Base-by-base conservation (phyloP, 2,888 invertebrate species). In the Geotrupes spiniger region DNA sequence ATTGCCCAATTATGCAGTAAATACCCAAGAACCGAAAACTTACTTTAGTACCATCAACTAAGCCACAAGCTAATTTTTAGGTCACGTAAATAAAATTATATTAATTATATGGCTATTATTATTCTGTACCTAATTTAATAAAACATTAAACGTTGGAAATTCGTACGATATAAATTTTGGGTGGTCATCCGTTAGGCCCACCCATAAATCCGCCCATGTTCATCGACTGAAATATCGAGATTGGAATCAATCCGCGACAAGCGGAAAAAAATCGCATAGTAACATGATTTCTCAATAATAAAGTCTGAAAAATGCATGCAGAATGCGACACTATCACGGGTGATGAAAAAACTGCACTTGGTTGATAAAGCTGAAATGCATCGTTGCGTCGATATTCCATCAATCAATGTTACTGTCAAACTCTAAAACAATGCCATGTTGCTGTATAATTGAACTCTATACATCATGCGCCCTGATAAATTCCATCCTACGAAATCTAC, bases 401-500 rank as follows among this genome's bases (percentile, higher is more conserved):
- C 71, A 69, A 72, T 71, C 72, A 71, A 68, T 70, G 70, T 70
- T 68, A 61, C 69, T 70, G 71, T 71, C 71, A 69, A 54, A 60
- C 63, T 64, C 60, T 68, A 68, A 72, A 72, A 72, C 72, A 72
- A 71, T 71, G 71, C 69, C 68, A 68, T 71, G 71, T 71, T 66
- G 63, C 63, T 62, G 71, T 70, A 71, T 71, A 72, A 72, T 72
- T 72, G 71, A 70, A 67, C 62, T 66, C 67, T 57, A 71, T 71
- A 68, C 63, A 71, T 72, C 72, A 71, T 69, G 63, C 54, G 62
- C 61, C 56, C 59, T 59, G 62, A 65, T 66, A 65, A 65, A 61
- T 61, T 63, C 61, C 63, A 64, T 63, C 61, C 61, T 59, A 60
- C 40, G 46, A 46, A 46, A 40, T 46, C 46, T 46, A 40, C 39